phyloP scores from a whole-genome alignment of 1,140 invertebrate species.

The Matsumurasca onukii region DNA sequence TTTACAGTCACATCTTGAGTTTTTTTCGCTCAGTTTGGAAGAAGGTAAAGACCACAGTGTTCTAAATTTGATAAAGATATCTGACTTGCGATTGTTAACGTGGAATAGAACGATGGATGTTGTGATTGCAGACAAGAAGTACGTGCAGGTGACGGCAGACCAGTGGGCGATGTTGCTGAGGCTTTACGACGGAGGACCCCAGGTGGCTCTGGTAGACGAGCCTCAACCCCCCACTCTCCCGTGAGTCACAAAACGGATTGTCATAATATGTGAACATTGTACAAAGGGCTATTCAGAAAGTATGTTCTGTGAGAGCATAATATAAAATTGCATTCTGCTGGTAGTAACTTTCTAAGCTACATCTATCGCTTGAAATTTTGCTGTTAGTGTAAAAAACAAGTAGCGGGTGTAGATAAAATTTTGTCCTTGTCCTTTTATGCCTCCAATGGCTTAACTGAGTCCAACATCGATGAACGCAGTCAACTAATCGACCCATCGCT shows the following conservation, averaged over 20 bases:
- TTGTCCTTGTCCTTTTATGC: too few relatives aligned
- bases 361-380: neutral
- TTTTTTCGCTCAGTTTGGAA: neutral
- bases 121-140: conserved; percentile 14
- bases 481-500: too few relatives aligned
- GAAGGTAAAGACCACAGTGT: neutral
- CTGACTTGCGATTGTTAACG: neutral
- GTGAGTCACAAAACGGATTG: neutral
- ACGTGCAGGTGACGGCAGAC: conserved; percentile 24
- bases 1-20: neutral
- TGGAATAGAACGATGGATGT: neutral
- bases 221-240: neutral
- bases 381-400: neutral
- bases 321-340: neutral
- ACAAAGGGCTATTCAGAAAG: neutral
- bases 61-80: neutral
- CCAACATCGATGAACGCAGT: too few relatives aligned
- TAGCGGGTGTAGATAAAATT: too few relatives aligned
- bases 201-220: conserved; percentile 16
- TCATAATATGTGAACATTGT: neutral
- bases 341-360: neutral
- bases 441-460: too few relatives aligned
- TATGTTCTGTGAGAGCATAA: neutral
- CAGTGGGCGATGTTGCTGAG: conserved; percentile 33
- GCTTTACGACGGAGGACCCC: conserved; percentile 34